phyloP scores from a whole-genome alignment of 2,113 vertebrate genomes.

The Nymphicus hollandicus region DNA sequence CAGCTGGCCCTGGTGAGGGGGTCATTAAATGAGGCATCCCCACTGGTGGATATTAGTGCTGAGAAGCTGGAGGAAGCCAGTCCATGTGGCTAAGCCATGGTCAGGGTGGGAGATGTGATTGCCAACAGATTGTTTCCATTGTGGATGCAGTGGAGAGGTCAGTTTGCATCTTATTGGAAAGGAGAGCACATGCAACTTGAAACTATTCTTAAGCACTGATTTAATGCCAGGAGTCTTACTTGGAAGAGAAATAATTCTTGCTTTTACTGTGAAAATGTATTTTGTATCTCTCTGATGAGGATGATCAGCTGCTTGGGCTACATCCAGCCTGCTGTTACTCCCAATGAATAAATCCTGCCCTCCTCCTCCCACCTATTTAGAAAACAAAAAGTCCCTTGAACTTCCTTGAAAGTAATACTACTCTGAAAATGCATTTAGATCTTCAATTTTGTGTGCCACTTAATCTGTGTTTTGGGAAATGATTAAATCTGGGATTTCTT shows the following conservation, averaged over 20 bases:
- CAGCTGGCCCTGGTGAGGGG: accelerated
- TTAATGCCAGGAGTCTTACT: not conserved
- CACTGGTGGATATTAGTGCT: not conserved
- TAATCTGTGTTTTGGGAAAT: not conserved
- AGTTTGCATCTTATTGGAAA: not conserved
- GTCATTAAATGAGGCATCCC: not conserved
- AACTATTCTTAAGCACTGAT: not conserved
- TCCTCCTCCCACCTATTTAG: not conserved
- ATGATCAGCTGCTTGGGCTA: not conserved
- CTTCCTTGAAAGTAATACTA: not conserved
- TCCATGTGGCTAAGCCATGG: not conserved
- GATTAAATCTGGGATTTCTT: not conserved
- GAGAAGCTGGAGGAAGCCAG: not conserved
- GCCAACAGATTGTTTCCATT: not conserved
- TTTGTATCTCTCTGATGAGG: not conserved
- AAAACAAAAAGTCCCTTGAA: not conserved
- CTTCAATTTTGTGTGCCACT: not conserved
- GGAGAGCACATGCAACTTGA: not conserved
- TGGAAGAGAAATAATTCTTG: not conserved
- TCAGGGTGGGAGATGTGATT: not conserved
- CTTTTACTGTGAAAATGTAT: not conserved
- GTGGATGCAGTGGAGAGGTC: not conserved
- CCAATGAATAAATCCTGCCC: not conserved
- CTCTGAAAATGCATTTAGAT: not conserved
- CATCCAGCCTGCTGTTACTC: not conserved